These are phyloP conservation scores for Protomyctophum bolini DNA, from an alignment of 2,113 vertebrate genomes.

Conservation along the genomic window DNA sequence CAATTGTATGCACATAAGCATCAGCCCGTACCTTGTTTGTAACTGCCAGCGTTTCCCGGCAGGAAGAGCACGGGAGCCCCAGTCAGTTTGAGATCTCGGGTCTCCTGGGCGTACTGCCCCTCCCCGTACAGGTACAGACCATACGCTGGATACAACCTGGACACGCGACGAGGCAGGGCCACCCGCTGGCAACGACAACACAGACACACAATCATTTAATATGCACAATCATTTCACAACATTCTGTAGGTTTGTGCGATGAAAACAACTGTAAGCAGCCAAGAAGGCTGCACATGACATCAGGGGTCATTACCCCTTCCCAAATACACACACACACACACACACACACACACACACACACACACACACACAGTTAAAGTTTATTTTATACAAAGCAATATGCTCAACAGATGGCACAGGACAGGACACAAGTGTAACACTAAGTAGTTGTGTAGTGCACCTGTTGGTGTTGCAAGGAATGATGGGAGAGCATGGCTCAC, in stretches of 20 bases:
- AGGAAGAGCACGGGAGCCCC: slow-evolving; percentile 97
- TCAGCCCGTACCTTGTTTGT: slow-evolving; percentile 88
- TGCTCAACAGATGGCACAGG: not conserved
- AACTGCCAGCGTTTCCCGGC: slow-evolving; percentile 96
- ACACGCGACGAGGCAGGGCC: slow-evolving; percentile 86
- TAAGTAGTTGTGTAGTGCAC: not conserved
- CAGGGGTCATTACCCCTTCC: no score
- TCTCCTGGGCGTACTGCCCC: slow-evolving; percentile 89
- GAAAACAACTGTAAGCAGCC: no score
- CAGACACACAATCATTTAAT: not conserved
- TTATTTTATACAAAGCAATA: no score
- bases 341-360: not conserved
- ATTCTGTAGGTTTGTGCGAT: no score
- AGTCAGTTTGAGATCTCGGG: slow-evolving; percentile 84
- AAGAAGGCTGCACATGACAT: no score
- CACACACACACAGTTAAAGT: not conserved
- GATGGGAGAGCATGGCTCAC: no score
- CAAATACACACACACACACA: slow-evolving; percentile 11
- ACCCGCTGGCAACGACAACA: slow-evolving; percentile 81
- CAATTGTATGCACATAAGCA: no score
- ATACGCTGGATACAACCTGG: slow-evolving; percentile 87
- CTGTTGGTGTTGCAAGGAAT: not conserved
- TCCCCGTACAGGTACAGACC: slow-evolving; percentile 96
- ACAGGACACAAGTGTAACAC: not conserved
- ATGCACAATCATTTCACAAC: no score